Evolutionary conservation across 2,888 invertebrate species (phyloP).

Genomic region (Ectropis crepuscularia): DNA sequence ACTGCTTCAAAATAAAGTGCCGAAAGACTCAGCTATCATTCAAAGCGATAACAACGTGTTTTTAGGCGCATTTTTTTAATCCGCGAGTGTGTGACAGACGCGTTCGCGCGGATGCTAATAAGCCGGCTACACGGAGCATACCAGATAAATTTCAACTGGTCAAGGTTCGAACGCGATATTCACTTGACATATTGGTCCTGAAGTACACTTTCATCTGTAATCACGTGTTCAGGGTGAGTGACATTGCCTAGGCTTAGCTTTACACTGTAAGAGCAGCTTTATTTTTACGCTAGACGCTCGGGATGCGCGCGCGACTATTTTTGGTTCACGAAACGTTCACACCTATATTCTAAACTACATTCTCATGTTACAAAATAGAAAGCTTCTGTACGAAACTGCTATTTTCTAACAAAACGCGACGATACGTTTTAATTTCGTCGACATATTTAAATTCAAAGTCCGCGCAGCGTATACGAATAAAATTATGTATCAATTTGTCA

Average conservation of each 20-base stretch:
- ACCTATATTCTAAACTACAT: slow-evolving; percentile 67
- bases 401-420: slow-evolving; percentile 6
- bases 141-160: slow-evolving; percentile 65
- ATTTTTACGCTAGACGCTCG: slow-evolving; percentile 73
- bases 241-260: slow-evolving; percentile 51
- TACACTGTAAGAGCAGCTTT: slow-evolving; percentile 65
- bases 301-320: slow-evolving; percentile 76
- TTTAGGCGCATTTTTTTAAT: slow-evolving; percentile 48
- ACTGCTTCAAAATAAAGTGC: slow-evolving; percentile 47
- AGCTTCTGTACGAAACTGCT: slow-evolving; percentile 36
- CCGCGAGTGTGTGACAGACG: slow-evolving; percentile 62
- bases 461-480: slow-evolving; percentile 8
- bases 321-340: slow-evolving; percentile 71
- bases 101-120: slow-evolving; percentile 62
- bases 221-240: slow-evolving; percentile 74
- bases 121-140: slow-evolving; percentile 65
- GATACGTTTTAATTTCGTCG: slow-evolving; percentile 1
- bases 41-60: slow-evolving; percentile 45
- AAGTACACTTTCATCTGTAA: slow-evolving; percentile 55
- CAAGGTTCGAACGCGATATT: slow-evolving; percentile 64
- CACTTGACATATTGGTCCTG: slow-evolving; percentile 59
- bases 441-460: slow-evolving; percentile 9
- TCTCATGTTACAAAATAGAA: slow-evolving; percentile 73
- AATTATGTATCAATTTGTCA: slow-evolving; percentile 13
- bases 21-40: slow-evolving; percentile 40